Conservation (phyloP, 2,113 vertebrate species). For the Polypterus bichir region DNA sequence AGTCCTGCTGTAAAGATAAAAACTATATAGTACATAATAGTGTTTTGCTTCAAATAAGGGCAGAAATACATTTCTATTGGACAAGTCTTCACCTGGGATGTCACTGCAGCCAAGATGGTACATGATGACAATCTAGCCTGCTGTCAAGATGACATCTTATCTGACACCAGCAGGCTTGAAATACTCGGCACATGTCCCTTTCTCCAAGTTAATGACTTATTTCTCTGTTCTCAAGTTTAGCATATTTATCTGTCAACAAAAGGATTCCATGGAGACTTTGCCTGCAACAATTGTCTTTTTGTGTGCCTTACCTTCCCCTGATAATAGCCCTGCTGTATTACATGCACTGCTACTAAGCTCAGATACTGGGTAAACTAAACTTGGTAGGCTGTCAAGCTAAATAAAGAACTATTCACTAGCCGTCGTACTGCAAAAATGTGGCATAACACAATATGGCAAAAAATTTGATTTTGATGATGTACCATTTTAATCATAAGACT, state of each 20-base stretch:
- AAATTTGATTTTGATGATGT: too few species aligned
- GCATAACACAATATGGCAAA: too few species aligned
- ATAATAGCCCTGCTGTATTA: too few species aligned
- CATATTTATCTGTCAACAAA: conserved; percentile 7
- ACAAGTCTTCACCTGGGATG: neutral
- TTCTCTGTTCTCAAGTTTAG: conserved; percentile 13
- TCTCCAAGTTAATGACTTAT: conserved; percentile 4
- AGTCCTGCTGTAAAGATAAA: conserved; percentile 11
- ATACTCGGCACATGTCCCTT: conserved; percentile 8
- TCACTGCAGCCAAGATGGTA: neutral
- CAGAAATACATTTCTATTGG: neutral
- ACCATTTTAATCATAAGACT: too few species aligned
- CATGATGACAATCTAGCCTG: conserved; percentile 17
- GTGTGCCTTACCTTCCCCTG: too few species aligned
- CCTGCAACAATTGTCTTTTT: neutral
- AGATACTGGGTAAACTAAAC: too few species aligned
- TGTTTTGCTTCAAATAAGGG: too few species aligned
- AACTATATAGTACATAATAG: neutral
- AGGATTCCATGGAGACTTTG: neutral
- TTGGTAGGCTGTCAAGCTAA: too few species aligned
- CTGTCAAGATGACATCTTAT: conserved; percentile 13
- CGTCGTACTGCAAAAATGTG: too few species aligned
- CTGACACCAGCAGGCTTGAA: conserved; percentile 18
- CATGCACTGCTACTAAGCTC: too few species aligned
- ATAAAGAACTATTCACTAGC: too few species aligned